Base-by-base conservation (phyloP, 2,113 vertebrate species). In the Cephalopterus ornatus region DNA sequence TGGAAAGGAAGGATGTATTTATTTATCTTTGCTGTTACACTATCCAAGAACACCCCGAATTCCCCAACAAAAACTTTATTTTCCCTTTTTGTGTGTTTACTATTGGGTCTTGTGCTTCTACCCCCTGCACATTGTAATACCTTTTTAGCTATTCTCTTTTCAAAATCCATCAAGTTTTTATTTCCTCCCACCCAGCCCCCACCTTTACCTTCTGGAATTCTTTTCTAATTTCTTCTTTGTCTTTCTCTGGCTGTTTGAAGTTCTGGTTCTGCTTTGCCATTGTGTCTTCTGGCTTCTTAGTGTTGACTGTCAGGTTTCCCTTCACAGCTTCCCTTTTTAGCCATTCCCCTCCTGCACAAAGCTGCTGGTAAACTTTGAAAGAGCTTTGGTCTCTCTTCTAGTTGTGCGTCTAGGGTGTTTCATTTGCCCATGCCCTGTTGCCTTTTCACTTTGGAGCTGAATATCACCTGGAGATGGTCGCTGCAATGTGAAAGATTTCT, bases 211-310 rank as follows among this genome's bases (percentile, higher is more conserved):
- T 85, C 59, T 85, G 27, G 65, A 92, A 59, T 85, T 85, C 61
- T 88, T 92, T 85, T 56, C 85, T n/a, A 94, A 65, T 94, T 42
- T 88, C 37, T 77, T 91, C 55, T 74, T 86, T 89, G 82, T 89
- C 42, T 53, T 88, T 85, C 70, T 81, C 30, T 61, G 61, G 24
- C 55, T 74, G 82, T 92, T 85, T 90, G 78, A 85, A 95, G 82
- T 66, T 66, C 37, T 78, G 65, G 35, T 94, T 95, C 61, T 88
- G 55, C 89, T 95, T 94, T 95, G 70, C 84, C 71, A 74, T 74
- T 62, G 78, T 88, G 70, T 82, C 70, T 95, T 88, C 78, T n/a
- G 52, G 46, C 32, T 66, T 90, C 74, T 92, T 85, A 52, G 20
- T 71, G 70, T 56, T 78, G 89, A 46, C 65, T 90, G 78, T 90